A percentile compares a stretch with the other conserved stretches of the same genome.
Conservation (phyloP, 2,797 vertebrate species). For the Peromyscus eremicus region DNA sequence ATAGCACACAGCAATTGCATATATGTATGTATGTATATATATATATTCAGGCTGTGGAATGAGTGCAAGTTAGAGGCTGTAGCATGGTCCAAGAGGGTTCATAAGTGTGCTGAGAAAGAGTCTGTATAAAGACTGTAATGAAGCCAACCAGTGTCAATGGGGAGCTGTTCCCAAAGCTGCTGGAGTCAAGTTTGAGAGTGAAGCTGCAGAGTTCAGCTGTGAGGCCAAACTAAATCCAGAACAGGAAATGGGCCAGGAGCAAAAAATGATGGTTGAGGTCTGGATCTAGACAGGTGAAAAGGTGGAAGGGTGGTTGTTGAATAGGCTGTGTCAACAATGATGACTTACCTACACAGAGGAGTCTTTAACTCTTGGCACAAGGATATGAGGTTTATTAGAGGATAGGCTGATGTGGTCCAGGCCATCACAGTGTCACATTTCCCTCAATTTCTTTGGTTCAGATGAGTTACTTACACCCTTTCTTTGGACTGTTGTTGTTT, state of each 20-base stretch:
- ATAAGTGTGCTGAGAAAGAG: neutral
- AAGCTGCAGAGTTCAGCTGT: neutral
- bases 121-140: neutral
- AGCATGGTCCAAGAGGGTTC: too few species aligned
- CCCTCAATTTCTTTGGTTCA: neutral
- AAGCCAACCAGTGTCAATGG: too few species aligned
- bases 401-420: too few species aligned
- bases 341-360: neutral
- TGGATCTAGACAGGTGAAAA: neutral
- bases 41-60: too few species aligned
- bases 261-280: neutral
- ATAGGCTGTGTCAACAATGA: too few species aligned
- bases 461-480: neutral
- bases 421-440: too few species aligned
- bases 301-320: neutral
- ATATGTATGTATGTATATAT: neutral
- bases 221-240: neutral
- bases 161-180: too few species aligned
- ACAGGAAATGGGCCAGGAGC: neutral
- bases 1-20: neutral
- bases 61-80: neutral
- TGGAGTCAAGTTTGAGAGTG: neutral
- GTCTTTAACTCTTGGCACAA: neutral
- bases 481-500: neutral
- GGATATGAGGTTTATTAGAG: neutral